Evolutionary conservation across 2,888 invertebrate genomes (phyloP), one percentile per base, ranked within the genome.

Genomic region (Dusona sp.): DNA sequence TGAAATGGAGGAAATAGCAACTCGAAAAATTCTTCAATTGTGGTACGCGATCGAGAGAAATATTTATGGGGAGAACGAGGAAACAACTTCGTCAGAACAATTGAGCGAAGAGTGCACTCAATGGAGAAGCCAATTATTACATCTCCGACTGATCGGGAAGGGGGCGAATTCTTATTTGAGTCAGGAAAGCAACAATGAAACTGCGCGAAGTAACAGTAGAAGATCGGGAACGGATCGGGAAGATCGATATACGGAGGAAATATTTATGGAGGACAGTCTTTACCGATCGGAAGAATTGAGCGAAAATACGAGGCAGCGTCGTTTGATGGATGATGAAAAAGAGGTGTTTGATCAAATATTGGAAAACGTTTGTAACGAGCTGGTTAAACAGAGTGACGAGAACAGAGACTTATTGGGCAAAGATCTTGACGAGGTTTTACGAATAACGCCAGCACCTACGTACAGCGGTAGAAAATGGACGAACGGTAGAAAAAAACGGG

Each of bases 121-220:
- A 83, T 94, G 94, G 94, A 89, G 90, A 78, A 90, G 84, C 3
- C 94, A 94, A 78, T 88, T 93, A 80, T 91, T 92, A 4, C 93
- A 93, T 83, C 89, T 94, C 45, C 89, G 94, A 86, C 68, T 94
- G 51, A 61, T 91, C 54, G 92, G 91, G 0, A 89, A 87, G 22
- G 88, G 80, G 73, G 64, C 75, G 38, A 82, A n/a, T 19, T 64
- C 73, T 6, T 68, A 45, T 29, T 42, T 42, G 22, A 22, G 48
- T 57, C 57, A 33, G 19, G 72, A 84, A 54, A 36, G 22, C 16
- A 25, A 16, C 2, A 51, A 54, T 6, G 54, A 13, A 73, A n/a
- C 9, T 13, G 72, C 70, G 9, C 72, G 77, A 73, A 33, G 84
- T 81, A 25, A 16, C 33, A 79, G n/a, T 11, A 22, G 86, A 77